These are phyloP conservation scores for Amazona guildingii DNA, from an alignment of 2,113 vertebrate genomes.

Conservation along the genomic window DNA sequence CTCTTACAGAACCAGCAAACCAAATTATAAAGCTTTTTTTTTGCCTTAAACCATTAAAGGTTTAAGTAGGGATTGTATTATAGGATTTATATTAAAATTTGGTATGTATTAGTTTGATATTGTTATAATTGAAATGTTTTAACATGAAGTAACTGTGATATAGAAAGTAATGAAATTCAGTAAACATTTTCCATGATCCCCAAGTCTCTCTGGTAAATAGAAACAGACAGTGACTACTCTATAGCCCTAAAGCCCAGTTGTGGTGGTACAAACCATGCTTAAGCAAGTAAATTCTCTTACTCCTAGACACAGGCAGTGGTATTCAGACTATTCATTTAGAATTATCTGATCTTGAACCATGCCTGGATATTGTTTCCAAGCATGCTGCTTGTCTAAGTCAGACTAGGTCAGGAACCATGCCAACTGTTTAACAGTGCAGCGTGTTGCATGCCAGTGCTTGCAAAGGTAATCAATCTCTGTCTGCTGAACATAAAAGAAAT, in stretches of 20 bases:
- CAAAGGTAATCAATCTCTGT: not conserved
- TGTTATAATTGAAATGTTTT: not conserved
- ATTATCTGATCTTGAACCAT: not conserved
- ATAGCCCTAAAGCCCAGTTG: not conserved
- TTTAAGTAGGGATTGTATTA: not conserved
- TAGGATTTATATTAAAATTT: not conserved
- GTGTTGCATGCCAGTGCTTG: not conserved
- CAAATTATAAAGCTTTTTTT: not conserved
- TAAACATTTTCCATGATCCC: not conserved
- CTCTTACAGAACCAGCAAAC: not conserved
- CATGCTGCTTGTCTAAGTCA: not conserved
- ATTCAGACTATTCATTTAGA: not conserved
- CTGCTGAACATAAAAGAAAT: not conserved
- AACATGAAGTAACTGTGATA: not conserved
- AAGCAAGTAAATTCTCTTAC: not conserved
- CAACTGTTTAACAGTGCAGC: not conserved
- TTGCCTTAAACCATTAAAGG: not conserved
- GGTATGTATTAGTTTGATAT: not conserved
- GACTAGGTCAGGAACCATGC: not conserved
- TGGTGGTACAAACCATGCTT: not conserved
- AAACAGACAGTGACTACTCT: not conserved
- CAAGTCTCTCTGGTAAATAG: not conserved
- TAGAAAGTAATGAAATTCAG: not conserved
- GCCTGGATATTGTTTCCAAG: not conserved
- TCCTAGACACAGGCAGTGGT: accelerated